Conservation (phyloP, 2,113 vertebrate species). For the Halcyon malimbica region DNA sequence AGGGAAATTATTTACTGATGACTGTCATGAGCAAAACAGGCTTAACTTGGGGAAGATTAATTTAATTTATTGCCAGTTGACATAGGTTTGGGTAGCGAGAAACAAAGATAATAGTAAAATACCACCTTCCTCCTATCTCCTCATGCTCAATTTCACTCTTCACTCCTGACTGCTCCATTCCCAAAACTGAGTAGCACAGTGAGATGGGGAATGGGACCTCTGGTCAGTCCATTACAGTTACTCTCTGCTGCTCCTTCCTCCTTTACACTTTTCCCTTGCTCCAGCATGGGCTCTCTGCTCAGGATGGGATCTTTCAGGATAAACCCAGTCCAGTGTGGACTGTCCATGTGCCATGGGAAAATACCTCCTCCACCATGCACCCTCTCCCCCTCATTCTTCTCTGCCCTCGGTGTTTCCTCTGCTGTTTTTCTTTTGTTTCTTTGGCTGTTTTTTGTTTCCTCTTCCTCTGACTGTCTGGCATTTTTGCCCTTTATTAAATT, state of each 20-base stretch:
- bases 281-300: fast-evolving
- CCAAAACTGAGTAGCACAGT: fast-evolving
- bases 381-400: not conserved
- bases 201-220: fast-evolving
- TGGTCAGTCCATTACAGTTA: not conserved
- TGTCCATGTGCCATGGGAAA: not conserved
- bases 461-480: not conserved
- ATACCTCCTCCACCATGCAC: not conserved
- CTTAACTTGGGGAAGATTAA: not conserved
- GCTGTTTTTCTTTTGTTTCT: not conserved
- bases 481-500: not conserved
- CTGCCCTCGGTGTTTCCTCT: not conserved
- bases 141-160: not conserved
- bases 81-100: not conserved
- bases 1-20: not conserved
- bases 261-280: not conserved
- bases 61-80: not conserved
- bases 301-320: not conserved
- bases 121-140: not conserved
- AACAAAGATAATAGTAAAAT: not conserved
- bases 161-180: not conserved
- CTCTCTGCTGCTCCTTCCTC: not conserved
- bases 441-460: not conserved
- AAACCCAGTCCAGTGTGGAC: not conserved
- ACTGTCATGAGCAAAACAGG: not conserved